Evolutionary conservation across 2,888 invertebrate species (phyloP), one percentile per base, ranked within the genome.

Genomic region (Drosophila tripunctata): DNA sequence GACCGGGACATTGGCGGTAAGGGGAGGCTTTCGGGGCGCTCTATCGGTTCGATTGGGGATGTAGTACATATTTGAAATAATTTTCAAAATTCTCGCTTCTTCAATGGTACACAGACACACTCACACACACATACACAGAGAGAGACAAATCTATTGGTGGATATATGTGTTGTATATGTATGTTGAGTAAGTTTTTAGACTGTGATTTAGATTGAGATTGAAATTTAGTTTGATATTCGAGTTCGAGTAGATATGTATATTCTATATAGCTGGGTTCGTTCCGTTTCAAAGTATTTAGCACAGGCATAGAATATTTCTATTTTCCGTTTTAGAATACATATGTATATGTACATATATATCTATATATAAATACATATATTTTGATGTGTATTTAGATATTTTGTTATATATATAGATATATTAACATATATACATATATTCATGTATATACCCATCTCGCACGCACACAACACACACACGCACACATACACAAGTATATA

Each of bases 51-150:
- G 40, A 40, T 75, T 64, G 58, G 55, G 57, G 27, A 74, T 76
- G 67, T 80, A 58, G 79, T 76, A 86, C 77, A 81, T 83, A 83
- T 83, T 83, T 87, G 63, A 85, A 87, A 85, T 78, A 61, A 76
- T 78, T 81, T 81, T 69, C 33, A 73, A 52, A 76, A 84, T 48
- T 40, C 63, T 47, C 50, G 41, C 41, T 41, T 24, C 8, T 43
- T 54, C 57, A 70, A 68, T 77, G 65, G 52, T 52, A 41, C 57
- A 75, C 70, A 40, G 30, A 57, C 10, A n/a, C 58, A 36, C 35
- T 43, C 21, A 30, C 21, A 57, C 19, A 48, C 24, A 48, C 50
- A 45, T 36, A 55, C 14, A 21, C 17, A 31, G n/a, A 56, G 10
- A 22, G 19, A 55, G 12, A 36, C 36, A 30, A 48, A 66, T 45